Base-by-base conservation (phyloP, 1,140 invertebrate genomes). In the Apolygus lucorum region DNA sequence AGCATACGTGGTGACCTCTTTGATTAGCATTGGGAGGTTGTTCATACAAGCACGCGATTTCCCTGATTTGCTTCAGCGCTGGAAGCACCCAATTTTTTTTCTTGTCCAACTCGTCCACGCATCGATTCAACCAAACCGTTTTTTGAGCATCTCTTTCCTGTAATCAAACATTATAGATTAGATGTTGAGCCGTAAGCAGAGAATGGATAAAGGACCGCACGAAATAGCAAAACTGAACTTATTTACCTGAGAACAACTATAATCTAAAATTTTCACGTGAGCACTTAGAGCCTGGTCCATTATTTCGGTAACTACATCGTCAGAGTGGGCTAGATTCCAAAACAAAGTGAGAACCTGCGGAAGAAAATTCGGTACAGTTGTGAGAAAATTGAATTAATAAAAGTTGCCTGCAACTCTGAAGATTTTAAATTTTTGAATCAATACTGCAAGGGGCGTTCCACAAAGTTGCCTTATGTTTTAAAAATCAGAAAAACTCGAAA, bases 261-360 rank as follows among this genome's bases (percentile, higher is more conserved):
- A 98, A 81, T 99, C 96, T 29, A 99, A 83, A 78, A 99, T 98
- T 84, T 99, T 99, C 4, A 97, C 92, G 78, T 98, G 95, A 72
- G 96, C 95, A 63, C 87, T 88, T 63, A 99, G 80, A 1, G 96
- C 95, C 77, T 98, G 94, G 80, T 99, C 96, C 87, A 98, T 94
- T 73, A 98, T 97, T 81, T 99, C 96, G 1, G 93, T 96, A 64
- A 93, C 91, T 52, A 97, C 91, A 81, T 98, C 95, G 76, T 95
- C 91, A 67, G 92, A 94, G 80, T 98, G 95, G 22, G 95, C 95
- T 76, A 99, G 84, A 78, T 95, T 96, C 96, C 96, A 99, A 78
- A 99, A 91, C 21, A 99, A 82, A 67, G 93, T 93, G 71, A 99
- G 82, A n/a, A 97, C 93, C 90, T 90, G 75, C 29, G 71, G 76